Percentiles rank a stretch among this genome's conserved stretches.
Evolutionary conservation across 2,113 vertebrate species (phyloP).

Genomic region (Myrmecobius fasciatus): DNA sequence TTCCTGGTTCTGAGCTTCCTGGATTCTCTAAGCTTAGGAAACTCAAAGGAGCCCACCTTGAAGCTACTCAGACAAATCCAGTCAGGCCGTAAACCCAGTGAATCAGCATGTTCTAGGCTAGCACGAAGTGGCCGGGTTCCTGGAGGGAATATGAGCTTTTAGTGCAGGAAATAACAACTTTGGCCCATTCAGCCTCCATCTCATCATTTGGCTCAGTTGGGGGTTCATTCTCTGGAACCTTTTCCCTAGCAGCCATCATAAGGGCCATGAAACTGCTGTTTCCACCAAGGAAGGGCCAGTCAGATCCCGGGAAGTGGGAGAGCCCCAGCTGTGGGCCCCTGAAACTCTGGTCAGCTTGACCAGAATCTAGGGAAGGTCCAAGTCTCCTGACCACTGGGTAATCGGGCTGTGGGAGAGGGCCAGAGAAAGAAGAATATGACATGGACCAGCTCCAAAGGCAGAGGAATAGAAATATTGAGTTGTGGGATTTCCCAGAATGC

Average conservation of each 20-base stretch:
- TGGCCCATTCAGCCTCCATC: not conserved
- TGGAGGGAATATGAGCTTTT: conserved; percentile 43
- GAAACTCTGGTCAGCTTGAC: not conserved
- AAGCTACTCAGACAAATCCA: not conserved
- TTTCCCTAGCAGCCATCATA: not conserved
- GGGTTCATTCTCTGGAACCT: conserved; percentile 18
- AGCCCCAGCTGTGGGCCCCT: conserved; percentile 32
- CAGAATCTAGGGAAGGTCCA: not conserved
- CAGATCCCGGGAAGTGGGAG: conserved; percentile 24
- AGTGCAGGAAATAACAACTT: conserved; percentile 37
- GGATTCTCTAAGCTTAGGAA: no score
- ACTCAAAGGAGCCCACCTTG: not conserved
- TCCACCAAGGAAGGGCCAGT: not conserved
- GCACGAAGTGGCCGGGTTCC: not conserved
- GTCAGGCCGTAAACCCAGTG: conserved; percentile 9
- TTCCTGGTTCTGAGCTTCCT: not conserved
- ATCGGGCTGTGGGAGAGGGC: not conserved
- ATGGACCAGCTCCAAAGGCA: not conserved
- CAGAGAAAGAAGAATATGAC: not conserved
- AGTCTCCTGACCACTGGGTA: not conserved
- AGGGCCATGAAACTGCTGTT: not conserved
- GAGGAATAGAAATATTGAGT: not conserved
- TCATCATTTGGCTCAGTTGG: conserved; percentile 42
- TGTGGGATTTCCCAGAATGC: not conserved
- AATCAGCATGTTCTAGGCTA: conserved; percentile 47